phyloP scores from a whole-genome alignment of 2,888 invertebrate genomes.

The Ametastegia equiseti region DNA sequence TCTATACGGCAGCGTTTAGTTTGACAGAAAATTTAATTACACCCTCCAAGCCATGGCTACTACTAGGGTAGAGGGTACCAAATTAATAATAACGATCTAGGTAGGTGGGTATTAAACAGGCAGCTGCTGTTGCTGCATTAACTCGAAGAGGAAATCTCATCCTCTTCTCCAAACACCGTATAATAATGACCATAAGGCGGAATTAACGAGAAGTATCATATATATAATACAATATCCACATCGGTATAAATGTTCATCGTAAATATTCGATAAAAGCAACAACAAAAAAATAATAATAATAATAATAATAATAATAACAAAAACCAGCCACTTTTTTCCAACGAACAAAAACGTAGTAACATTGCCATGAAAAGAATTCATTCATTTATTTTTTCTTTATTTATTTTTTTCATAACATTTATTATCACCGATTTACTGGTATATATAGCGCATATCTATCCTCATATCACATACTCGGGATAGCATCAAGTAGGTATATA shows the following conservation, averaged over 20 bases:
- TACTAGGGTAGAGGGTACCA: neutral
- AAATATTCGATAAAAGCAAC: too few relatives aligned
- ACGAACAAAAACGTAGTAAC: too few relatives aligned
- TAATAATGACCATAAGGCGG: too few relatives aligned
- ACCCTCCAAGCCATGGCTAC: neutral
- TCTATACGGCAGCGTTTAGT: slow-evolving; percentile 21
- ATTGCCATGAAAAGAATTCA: too few relatives aligned
- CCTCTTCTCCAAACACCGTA: neutral
- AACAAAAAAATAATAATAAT: neutral
- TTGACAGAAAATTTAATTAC: slow-evolving; percentile 38
- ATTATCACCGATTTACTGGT: neutral
- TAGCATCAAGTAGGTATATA: too few relatives aligned
- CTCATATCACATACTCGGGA: neutral
- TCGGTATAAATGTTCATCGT: too few relatives aligned
- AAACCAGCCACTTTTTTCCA: too few relatives aligned
- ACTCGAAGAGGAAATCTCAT: neutral
- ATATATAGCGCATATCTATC: too few relatives aligned
- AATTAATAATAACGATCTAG: slow-evolving; percentile 16
- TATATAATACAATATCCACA: too few relatives aligned
- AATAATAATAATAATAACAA: too few relatives aligned
- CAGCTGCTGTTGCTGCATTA: neutral
- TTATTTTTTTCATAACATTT: neutral
- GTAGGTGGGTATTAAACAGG: neutral
- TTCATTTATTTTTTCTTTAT: too few relatives aligned
- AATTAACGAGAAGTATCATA: too few relatives aligned